These are phyloP conservation scores for Steinernema khuongi DNA, from an alignment of 1,140 invertebrate genomes.

Conservation along the genomic window DNA sequence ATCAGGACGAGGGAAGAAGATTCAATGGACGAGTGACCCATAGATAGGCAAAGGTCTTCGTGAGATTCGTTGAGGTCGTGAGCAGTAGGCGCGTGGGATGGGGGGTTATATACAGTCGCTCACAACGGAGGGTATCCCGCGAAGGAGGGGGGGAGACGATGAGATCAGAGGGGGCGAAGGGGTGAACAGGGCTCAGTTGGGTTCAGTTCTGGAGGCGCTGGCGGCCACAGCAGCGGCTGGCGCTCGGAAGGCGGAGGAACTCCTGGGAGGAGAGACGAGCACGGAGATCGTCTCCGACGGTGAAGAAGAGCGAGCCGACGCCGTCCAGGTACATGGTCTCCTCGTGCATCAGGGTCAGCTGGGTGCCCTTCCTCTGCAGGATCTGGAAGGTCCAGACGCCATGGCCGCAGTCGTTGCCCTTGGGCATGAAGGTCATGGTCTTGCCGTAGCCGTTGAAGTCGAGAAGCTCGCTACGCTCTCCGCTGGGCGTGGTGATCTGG, in stretches of 20 bases:
- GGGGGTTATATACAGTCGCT: not conserved
- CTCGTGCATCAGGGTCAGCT: not conserved
- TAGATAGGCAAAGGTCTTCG: not conserved
- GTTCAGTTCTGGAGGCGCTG: not conserved
- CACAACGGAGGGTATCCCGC: slow-evolving; percentile 7
- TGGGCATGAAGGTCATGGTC: not conserved
- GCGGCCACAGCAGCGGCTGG: slow-evolving; percentile 5
- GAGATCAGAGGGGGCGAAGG: not conserved
- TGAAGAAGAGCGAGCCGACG: slow-evolving; percentile 6
- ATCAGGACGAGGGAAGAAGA: not conserved
- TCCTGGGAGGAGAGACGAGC: not conserved
- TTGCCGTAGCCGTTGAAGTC: not conserved
- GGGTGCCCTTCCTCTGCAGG: not conserved
- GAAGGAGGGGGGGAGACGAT: not conserved
- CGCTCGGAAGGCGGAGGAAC: slow-evolving; percentile 1
- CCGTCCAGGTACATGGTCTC: not conserved
- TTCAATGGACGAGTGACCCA: not conserved
- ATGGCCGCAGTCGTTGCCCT: not conserved
- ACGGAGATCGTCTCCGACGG: not conserved
- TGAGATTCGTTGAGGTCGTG: slow-evolving; percentile 9
- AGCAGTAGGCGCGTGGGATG: not conserved
- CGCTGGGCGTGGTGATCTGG: not conserved
- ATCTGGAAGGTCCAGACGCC: not conserved
- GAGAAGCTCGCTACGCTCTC: not conserved
- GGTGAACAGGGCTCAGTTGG: not conserved